Conservation (phyloP, 1,140 invertebrate species). For the Macrobrachium rosenbergii region DNA sequence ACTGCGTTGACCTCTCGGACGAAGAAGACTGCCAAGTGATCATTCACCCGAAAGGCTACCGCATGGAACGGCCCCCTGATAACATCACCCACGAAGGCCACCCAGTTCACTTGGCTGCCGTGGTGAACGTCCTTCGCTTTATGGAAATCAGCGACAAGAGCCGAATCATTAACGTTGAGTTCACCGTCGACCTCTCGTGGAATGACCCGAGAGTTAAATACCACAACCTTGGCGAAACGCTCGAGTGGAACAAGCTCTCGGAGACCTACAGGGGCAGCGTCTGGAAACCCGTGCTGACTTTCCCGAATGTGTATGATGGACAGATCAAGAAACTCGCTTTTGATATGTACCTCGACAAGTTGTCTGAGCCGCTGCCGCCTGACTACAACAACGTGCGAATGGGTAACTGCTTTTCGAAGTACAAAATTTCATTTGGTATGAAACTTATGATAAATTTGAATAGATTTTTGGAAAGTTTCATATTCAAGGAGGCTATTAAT, state of each 20-base stretch:
- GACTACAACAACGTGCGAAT: slow-evolving; percentile 61
- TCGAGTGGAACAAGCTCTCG: slow-evolving; percentile 57
- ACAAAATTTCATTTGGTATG: background rate
- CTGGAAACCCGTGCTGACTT: slow-evolving; percentile 47
- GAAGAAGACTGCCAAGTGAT: slow-evolving; percentile 58
- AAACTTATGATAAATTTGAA: too few relatives aligned
- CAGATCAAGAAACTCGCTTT: slow-evolving; percentile 48
- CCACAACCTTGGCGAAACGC: slow-evolving; percentile 55
- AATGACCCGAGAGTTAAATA: slow-evolving; percentile 52
- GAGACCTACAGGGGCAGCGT: slow-evolving; percentile 19
- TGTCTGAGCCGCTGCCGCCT: slow-evolving; percentile 14
- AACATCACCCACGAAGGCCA: slow-evolving; percentile 36
- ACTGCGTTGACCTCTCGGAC: slow-evolving; percentile 64
- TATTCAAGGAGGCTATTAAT: too few relatives aligned
- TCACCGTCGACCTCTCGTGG: slow-evolving; percentile 48
- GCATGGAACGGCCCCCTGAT: slow-evolving; percentile 47
- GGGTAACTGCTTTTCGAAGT: slow-evolving; percentile 38
- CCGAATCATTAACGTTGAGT: slow-evolving; percentile 55
- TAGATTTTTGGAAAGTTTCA: background rate
- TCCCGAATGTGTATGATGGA: slow-evolving; percentile 61
- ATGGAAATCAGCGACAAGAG: slow-evolving; percentile 55
- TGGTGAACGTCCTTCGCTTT: slow-evolving; percentile 52
- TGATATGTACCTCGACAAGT: slow-evolving; percentile 42
- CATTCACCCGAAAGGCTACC: slow-evolving; percentile 52
- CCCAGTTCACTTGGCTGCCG: slow-evolving; percentile 31